A percentile compares a stretch with the other conserved stretches of the same genome.
These are phyloP conservation scores for Balaenoptera acutorostrata DNA, from an alignment of 2,113 vertebrate genomes.

Conservation along the genomic window DNA sequence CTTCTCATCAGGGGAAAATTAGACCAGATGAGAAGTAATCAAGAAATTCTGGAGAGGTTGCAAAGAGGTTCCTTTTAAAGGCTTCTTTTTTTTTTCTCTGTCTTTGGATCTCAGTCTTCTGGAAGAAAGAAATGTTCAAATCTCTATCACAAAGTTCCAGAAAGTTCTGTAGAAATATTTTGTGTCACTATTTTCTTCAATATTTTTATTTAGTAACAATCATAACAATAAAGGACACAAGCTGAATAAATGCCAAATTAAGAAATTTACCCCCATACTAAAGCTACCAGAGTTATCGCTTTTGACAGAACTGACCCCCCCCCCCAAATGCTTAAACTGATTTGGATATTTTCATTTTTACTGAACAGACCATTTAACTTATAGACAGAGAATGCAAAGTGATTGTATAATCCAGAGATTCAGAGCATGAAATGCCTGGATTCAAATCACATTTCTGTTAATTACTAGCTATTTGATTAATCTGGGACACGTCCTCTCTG, in stretches of 20 bases:
- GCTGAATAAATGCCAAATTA: not conserved
- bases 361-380: not conserved
- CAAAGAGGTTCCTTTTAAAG: slow-evolving; percentile 45
- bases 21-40: slow-evolving; percentile 71
- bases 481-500: not conserved
- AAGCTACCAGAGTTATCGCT: not conserved
- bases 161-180: not conserved
- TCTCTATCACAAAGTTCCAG: not conserved
- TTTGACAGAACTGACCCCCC: not conserved
- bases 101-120: not conserved
- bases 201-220: not conserved
- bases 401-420: not conserved
- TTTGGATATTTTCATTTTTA: not conserved
- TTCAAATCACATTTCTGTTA: not conserved
- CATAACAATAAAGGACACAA: not conserved
- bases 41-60: slow-evolving; percentile 59
- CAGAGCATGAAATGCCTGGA: not conserved
- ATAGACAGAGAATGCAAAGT: not conserved
- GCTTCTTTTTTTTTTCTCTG: not conserved
- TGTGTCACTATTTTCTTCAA: not conserved
- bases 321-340: not conserved
- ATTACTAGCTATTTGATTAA: not conserved
- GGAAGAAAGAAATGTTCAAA: slow-evolving; percentile 51
- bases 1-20: slow-evolving; percentile 75
- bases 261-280: not conserved